Base-by-base conservation (phyloP, 1,140 invertebrate species). In the Pissodes strobi region DNA sequence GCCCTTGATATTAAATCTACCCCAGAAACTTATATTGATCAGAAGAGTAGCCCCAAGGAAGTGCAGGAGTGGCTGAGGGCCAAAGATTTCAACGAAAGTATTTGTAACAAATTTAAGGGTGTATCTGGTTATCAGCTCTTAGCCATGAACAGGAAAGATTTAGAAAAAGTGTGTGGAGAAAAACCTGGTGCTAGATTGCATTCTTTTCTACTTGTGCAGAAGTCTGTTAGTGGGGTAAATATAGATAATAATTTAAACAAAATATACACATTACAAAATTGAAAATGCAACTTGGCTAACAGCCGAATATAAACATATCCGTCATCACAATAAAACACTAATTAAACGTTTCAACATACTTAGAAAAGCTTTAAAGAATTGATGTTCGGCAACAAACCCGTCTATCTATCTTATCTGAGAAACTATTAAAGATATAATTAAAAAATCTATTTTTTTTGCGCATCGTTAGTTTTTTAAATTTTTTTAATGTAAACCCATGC, bases 151-250 rank as follows among this genome's bases (percentile, higher is more conserved):
- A 81, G 82, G 15, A 66, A 78, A 41, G 84, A 90, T 69, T 78
- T 92, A 25, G 88, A 91, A 66, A 82, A 84, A 27, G 83, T 87
- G 66, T 88, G 87, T 68, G 90, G 89, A 0, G 70, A 78, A 3
- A 80, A 85, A 23, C 90, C 93, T 73, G 91, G 90, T 38, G 82
- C 83, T 63, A 81, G 89, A 4, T 82, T 94, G 4, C 85, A 87
- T 69, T 88, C 87, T 37, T 90, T 92, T 74, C 79, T 94, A 18
- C 85, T 86, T 1, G 82, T 92, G 51, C 90, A 91, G 72, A 83
- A 89, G 69, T 91, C 87, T 72, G 83, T 88, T 30, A 87, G 85
- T 67, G 89, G 89, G 80, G 92, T 93, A 83, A 83, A 81, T 79
- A 67, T 38, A 17, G 2, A 30, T 22, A 23, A 17, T n/a, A 13